Conservation (phyloP, 2,888 invertebrate genomes). For the Athrips mouffetella region DNA sequence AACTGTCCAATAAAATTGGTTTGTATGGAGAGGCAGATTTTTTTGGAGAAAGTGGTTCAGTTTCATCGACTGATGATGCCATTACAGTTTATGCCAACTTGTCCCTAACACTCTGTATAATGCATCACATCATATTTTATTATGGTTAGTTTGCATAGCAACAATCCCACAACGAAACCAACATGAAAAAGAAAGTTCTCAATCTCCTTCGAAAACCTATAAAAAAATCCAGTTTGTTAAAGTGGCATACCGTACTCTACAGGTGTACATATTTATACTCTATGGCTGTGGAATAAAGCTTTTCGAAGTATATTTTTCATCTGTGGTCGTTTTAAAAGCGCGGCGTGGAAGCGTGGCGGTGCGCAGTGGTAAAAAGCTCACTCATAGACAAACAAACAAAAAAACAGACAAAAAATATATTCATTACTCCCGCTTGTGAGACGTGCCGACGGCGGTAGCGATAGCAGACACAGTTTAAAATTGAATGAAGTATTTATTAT, state of each 20-base stretch:
- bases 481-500: too few species aligned
- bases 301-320: neutral
- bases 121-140: neutral
- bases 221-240: conserved; percentile 8
- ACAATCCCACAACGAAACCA: neutral
- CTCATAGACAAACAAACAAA: conserved; percentile 18
- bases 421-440: conserved; percentile 17
- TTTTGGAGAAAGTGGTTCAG: too few species aligned
- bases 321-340: conserved; percentile 7
- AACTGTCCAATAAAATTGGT: too few species aligned
- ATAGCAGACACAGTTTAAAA: too few species aligned
- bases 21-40: too few species aligned
- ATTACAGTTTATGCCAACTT: neutral
- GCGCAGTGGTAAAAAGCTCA: conserved; percentile 17
- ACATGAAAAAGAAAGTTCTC: conserved; percentile 6
- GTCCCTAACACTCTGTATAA: neutral
- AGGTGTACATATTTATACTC: neutral
- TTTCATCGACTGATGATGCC: too few species aligned
- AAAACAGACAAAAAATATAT: conserved; percentile 18
- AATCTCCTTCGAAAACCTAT: conserved; percentile 4
- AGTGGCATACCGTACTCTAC: neutral
- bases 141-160: neutral
- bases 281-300: neutral
- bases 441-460: conserved; percentile 12
- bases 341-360: conserved; percentile 9